These are phyloP conservation scores for Anthophora plumipes DNA, from an alignment of 2,888 invertebrate species.

Conservation along the genomic window DNA sequence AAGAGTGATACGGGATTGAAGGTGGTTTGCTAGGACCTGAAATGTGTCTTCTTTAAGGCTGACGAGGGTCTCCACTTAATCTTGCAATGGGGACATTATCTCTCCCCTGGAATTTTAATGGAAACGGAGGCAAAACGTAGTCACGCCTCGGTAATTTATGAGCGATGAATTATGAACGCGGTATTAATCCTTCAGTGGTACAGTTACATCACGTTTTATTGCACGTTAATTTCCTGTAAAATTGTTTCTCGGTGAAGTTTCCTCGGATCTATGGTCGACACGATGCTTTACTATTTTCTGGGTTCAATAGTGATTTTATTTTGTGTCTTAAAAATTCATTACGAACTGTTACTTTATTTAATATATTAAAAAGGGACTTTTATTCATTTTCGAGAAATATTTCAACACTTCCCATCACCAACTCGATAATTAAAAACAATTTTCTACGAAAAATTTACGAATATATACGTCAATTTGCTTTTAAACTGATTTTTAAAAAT, in stretches of 20 bases:
- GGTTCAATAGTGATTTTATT: no score
- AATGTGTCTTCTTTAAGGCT: slow-evolving; percentile 7
- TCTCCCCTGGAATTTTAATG: neutral
- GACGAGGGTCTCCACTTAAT: slow-evolving; percentile 11
- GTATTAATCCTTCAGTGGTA: neutral
- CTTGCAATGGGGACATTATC: slow-evolving; percentile 7
- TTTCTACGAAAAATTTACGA: no score
- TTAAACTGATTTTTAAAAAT: no score
- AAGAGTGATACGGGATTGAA: neutral
- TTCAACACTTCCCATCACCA: no score
- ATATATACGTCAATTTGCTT: no score
- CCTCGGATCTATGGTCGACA: no score
- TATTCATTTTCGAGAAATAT: no score
- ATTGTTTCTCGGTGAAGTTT: neutral
- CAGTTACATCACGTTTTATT: neutral
- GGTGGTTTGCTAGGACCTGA: neutral
- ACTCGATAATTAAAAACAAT: no score
- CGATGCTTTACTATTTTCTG: no score
- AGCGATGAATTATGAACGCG: neutral
- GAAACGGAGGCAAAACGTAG: neutral
- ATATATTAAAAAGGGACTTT: no score
- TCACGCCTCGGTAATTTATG: neutral
- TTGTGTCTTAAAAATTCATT: no score
- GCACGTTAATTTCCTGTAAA: neutral
- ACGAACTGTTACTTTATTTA: no score